Conservation (phyloP, 2,797 vertebrate genomes). For the Botia kubotai region DNA sequence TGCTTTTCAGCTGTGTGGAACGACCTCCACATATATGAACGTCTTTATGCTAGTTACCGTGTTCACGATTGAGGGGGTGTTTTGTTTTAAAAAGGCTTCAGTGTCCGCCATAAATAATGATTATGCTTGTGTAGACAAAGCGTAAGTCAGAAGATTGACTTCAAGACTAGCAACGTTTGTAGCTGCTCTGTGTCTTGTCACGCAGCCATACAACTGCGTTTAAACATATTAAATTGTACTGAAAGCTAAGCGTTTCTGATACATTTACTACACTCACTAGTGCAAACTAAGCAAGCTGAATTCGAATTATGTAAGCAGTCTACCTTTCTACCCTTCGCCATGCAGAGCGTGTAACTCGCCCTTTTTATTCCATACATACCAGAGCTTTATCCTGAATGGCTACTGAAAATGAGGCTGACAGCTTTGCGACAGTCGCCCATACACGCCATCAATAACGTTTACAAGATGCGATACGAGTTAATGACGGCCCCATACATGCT, state of each 20-base stretch:
- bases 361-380: conserved; percentile 25
- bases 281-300: conserved; percentile 1
- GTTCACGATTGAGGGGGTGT: too few relatives aligned
- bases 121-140: conserved; percentile 14
- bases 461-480: too few relatives aligned
- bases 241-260: conserved; percentile 9
- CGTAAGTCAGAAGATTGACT: conserved; percentile 27
- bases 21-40: too few relatives aligned
- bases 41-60: too few relatives aligned
- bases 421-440: neutral
- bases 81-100: conserved; percentile 7
- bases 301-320: neutral
- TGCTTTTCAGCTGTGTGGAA: too few relatives aligned
- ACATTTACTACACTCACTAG: neutral
- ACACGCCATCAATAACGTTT: too few relatives aligned
- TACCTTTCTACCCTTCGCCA: neutral
- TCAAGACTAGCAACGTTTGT: conserved; percentile 11
- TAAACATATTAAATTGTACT: too few relatives aligned
- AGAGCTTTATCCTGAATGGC: neutral
- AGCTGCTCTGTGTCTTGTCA: conserved; percentile 25
- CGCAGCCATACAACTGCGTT: neutral
- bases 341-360: neutral
- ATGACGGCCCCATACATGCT: neutral
- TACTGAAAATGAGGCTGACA: neutral
- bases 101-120: neutral